phyloP scores from a whole-genome alignment of 2,888 invertebrate genomes.

The Spilosoma lubricipeda region DNA sequence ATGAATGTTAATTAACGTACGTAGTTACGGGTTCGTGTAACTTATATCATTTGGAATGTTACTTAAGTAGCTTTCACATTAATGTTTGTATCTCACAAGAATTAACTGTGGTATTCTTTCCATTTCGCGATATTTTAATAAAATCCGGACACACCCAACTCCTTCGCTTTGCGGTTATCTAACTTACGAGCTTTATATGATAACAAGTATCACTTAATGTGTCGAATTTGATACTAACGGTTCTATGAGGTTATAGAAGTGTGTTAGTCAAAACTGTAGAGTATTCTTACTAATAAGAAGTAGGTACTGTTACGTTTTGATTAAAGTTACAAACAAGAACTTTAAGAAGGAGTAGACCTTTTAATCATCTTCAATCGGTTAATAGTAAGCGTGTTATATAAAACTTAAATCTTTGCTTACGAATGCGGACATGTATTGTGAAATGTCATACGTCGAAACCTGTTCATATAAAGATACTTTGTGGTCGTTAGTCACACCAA shows the following conservation, averaged over 20 bases:
- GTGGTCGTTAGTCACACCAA: neutral
- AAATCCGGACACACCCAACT: conserved; percentile 33
- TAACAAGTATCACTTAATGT: conserved; percentile 40
- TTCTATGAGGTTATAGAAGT: conserved; percentile 32
- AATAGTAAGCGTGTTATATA: neutral
- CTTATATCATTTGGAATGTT: conserved; percentile 27
- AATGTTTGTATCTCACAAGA: conserved; percentile 12
- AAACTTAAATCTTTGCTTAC: neutral
- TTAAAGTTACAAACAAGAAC: neutral
- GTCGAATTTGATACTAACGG: conserved; percentile 28
- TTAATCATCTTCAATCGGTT: conserved; percentile 1
- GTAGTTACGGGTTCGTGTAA: conserved; percentile 25
- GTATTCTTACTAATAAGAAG: no score
- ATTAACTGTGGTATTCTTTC: conserved; percentile 24
- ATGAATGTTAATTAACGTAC: conserved; percentile 45
- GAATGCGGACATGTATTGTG: neutral
- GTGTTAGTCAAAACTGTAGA: conserved; percentile 27
- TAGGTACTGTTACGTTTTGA: neutral
- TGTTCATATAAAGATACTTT: neutral
- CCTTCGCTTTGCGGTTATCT: conserved; percentile 41
- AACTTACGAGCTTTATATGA: conserved; percentile 37
- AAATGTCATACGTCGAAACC: neutral
- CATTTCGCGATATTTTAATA: conserved; percentile 36
- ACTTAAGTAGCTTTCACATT: conserved; percentile 31
- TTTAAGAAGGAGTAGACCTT: neutral